phyloP scores from a whole-genome alignment of 2,888 invertebrate genomes.

The Hipparchia sbordonii region DNA sequence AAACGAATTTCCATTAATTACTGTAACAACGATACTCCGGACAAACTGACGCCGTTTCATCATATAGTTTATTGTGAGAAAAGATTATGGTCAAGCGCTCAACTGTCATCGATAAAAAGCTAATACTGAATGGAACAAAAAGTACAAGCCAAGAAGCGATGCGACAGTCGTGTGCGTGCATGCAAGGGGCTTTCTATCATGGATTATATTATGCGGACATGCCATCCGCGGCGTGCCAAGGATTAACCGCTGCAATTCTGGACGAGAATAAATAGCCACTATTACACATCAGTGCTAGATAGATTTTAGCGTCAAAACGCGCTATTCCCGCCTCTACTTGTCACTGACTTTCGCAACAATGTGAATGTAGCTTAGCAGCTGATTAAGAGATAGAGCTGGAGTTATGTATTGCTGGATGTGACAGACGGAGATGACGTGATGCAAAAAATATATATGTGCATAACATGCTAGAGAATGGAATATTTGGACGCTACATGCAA shows the following conservation, averaged over 20 bases:
- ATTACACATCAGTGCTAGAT: slow-evolving; percentile 71
- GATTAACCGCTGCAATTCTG: slow-evolving; percentile 73
- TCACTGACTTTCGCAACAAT: slow-evolving; percentile 42
- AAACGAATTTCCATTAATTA: no score
- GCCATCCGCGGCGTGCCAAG: slow-evolving; percentile 74
- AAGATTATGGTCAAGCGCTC: background rate
- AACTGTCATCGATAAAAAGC: background rate
- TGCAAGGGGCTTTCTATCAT: slow-evolving; percentile 41
- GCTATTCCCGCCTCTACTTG: slow-evolving; percentile 47
- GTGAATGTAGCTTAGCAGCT: slow-evolving; percentile 26
- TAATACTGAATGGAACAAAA: background rate
- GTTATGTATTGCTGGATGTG: background rate
- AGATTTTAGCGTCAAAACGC: slow-evolving; percentile 61
- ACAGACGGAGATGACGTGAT: background rate
- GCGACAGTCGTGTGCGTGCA: slow-evolving; percentile 47
- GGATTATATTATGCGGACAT: slow-evolving; percentile 70
- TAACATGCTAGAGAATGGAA: no score
- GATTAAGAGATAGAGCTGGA: slow-evolving; percentile 19
- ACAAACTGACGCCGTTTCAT: background rate
- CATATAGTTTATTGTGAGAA: background rate
- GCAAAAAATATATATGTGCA: background rate
- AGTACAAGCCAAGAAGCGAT: slow-evolving; percentile 23
- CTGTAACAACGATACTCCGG: background rate
- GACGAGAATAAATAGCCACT: slow-evolving; percentile 73
- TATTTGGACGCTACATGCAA: no score